Evolutionary conservation across 2,888 invertebrate species (phyloP), one percentile per base, ranked within the genome.

Genomic region (Argyresthia goedartella): DNA sequence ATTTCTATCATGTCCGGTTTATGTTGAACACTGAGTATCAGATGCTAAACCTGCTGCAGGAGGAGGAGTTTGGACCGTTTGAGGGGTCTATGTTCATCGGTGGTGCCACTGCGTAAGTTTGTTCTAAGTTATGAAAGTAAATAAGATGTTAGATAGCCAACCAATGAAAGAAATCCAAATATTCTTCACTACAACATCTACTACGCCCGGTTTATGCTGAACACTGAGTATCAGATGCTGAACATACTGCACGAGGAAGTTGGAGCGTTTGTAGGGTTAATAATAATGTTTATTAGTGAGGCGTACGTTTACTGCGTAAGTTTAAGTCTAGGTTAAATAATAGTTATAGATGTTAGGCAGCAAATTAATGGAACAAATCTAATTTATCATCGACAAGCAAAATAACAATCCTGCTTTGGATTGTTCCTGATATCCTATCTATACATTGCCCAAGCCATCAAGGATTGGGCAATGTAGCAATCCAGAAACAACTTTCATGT

Each of bases 81-180:
- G 96, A 96, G 75, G 96, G 96, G 0, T 95, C 95, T 53, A 95
- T 95, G 94, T 96, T 95, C 64, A 95, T 97, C 62, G 96, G 96
- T 33, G 97, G 96, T 51, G 96, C 95, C 55, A 96, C 96, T 50
- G 93, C 92, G 96, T 96, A 87, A 90, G 92, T 91, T 50, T 45
- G 44, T 42, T 55, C 36, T 39, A 25, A 25, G 2, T 4, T 25
- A 25, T n/a, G n/a, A n/a, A n/a, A n/a, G n/a, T n/a, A n/a, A n/a
- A n/a, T n/a, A n/a, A n/a, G n/a, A n/a, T n/a, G n/a, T n/a, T n/a
- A 25, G 25, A 25, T 25, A 25, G 25, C 25, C 2, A 25, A 25
- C 25, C 25, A 25, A 25, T 25, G n/a, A n/a, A n/a, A n/a, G n/a
- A n/a, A n/a, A n/a, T n/a, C n/a, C n/a, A n/a, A n/a, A n/a, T n/a